Conservation (phyloP, 2,797 vertebrate genomes). For the Pseudomugil tenellus region DNA sequence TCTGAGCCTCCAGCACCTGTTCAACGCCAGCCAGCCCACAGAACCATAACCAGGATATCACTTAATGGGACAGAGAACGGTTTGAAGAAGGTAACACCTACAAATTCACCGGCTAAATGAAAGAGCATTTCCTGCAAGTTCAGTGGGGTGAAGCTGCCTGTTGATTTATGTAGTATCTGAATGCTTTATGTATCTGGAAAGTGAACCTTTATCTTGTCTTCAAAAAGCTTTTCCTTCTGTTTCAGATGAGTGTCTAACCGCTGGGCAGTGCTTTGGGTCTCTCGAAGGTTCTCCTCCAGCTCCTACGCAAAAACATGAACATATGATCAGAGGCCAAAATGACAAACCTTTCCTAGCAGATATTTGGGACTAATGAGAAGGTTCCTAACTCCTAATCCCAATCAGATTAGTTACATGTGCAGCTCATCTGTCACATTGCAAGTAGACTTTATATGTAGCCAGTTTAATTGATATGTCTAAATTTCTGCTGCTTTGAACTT, state of each 20-base stretch:
- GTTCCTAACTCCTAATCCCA: neutral
- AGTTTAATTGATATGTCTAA: too few species aligned
- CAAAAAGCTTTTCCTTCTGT: conserved; percentile 95
- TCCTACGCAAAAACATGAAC: conserved; percentile 79
- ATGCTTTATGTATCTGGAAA: conserved; percentile 6
- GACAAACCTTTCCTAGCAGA: neutral
- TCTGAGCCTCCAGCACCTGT: conserved; percentile 94
- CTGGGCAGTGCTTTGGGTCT: conserved; percentile 90
- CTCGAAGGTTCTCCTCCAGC: conserved; percentile 93
- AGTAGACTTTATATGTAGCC: too few species aligned
- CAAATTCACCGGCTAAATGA: conserved; percentile 4
- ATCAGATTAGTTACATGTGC: neutral
- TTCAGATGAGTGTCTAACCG: conserved; percentile 92
- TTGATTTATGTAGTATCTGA: neutral
- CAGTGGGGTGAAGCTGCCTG: neutral
- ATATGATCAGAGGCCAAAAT: neutral
- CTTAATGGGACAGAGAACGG: conserved; percentile 50
- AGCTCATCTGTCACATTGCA: too few species aligned
- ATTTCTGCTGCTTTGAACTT: neutral
- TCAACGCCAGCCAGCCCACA: conserved; percentile 65
- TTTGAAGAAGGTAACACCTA: conserved; percentile 50
- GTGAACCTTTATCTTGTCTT: conserved; percentile 95
- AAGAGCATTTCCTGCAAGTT: conserved; percentile 7
- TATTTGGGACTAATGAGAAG: neutral
- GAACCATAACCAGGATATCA: conserved; percentile 64